Percentiles rank a stretch among this genome's conserved stretches.
Evolutionary conservation across 1,140 invertebrate genomes (phyloP).

Genomic region (Heliconius hewitsoni): DNA sequence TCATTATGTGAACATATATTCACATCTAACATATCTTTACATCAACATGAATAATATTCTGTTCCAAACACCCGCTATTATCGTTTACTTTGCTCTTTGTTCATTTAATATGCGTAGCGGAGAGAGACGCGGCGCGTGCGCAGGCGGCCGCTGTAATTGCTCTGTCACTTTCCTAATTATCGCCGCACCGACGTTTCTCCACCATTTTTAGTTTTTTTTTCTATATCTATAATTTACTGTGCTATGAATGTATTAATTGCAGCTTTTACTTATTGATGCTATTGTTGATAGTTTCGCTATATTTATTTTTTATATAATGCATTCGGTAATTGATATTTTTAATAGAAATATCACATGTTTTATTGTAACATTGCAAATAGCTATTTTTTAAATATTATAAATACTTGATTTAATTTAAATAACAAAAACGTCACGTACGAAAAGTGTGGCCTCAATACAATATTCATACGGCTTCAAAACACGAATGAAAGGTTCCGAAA

Average conservation of each 20-base stretch:
- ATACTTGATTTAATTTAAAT: not conserved
- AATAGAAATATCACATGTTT: not conserved
- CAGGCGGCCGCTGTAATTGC: constrained; percentile 42
- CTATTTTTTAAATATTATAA: not conserved
- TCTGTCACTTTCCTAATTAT: constrained; percentile 53
- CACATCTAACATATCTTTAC: not conserved
- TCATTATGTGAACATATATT: not conserved
- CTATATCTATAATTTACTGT: constrained; percentile 20
- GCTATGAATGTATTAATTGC: constrained; percentile 25
- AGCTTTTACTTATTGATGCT: constrained; percentile 15
- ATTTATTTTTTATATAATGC: not conserved
- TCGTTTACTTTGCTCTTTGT: not conserved
- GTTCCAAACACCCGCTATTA: not conserved
- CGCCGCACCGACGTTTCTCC: constrained; percentile 43
- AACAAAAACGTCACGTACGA: not conserved
- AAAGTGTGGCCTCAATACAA: not conserved
- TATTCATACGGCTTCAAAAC: no score
- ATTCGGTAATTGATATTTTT: not conserved
- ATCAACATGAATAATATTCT: not conserved
- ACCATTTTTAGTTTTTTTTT: constrained; percentile 14
- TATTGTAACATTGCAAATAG: not conserved
- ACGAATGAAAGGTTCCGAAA: no score
- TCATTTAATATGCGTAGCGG: constrained; percentile 9
- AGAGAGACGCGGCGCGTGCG: constrained; percentile 31
- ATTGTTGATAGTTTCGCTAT: constrained; percentile 1